Conservation (phyloP, 1,140 invertebrate species). For the Drosophila aff. region DNA sequence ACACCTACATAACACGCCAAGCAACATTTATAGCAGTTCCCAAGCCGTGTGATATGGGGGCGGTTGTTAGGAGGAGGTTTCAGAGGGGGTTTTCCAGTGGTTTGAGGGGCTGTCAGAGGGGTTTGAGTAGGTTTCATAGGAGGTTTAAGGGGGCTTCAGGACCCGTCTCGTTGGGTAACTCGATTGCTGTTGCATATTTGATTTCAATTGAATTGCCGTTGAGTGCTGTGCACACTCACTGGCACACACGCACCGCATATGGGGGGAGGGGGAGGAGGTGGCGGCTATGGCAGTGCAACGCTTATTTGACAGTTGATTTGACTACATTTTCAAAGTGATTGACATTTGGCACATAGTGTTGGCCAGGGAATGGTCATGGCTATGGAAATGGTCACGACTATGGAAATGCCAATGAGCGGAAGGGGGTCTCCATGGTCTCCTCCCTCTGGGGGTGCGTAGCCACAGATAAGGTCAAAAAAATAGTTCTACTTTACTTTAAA, state of each 20-base stretch:
- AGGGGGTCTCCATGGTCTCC: background rate
- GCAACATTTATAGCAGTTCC: slow-evolving; percentile 67
- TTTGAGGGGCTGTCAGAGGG: background rate
- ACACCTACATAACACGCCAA: slow-evolving; percentile 65
- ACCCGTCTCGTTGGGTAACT: slow-evolving; percentile 68
- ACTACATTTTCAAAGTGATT: slow-evolving; percentile 81
- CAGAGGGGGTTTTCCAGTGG: too few species aligned
- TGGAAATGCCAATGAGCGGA: slow-evolving; percentile 32
- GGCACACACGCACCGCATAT: slow-evolving; percentile 25
- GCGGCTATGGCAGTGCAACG: slow-evolving; percentile 52
- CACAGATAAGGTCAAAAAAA: background rate
- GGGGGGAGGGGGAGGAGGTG: background rate
- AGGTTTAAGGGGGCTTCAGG: background rate
- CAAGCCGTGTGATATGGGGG: slow-evolving; percentile 24
- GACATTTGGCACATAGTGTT: slow-evolving; percentile 74
- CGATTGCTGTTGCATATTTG: slow-evolving; percentile 82
- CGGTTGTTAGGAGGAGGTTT: background rate
- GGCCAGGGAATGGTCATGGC: slow-evolving; percentile 37
- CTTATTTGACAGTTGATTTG: slow-evolving; percentile 82
- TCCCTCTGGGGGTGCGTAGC: background rate
- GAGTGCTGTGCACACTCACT: slow-evolving; percentile 65
- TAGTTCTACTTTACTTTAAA: background rate
- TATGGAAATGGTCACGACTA: slow-evolving; percentile 37
- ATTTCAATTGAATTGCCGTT: slow-evolving; percentile 82
- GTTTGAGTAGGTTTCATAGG: background rate